Conservation (phyloP, 2,888 invertebrate species). For the Prionchulus punctatus region DNA sequence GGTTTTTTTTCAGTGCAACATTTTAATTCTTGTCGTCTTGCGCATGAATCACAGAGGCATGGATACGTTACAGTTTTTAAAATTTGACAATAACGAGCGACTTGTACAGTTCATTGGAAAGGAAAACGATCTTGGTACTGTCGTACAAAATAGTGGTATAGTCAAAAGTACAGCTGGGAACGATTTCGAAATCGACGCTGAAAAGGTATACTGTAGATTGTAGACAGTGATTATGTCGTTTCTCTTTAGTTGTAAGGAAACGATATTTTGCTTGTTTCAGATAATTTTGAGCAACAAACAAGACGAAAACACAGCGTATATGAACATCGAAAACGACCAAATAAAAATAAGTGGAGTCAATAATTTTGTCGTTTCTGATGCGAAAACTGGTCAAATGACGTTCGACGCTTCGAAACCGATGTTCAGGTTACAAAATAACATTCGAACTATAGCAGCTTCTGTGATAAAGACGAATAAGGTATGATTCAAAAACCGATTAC, state of each 20-base stretch:
- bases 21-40: not conserved
- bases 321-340: not conserved
- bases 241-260: not conserved
- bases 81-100: not conserved
- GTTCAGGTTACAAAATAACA: not conserved
- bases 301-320: not conserved
- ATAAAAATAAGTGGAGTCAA: not conserved
- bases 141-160: slow-evolving; percentile 4
- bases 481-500: no score
- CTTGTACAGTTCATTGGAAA: slow-evolving; percentile 4
- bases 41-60: slow-evolving; percentile 5
- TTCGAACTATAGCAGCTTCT: not conserved
- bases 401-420: slow-evolving; percentile 6
- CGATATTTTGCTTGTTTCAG: not conserved
- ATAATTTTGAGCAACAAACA: not conserved
- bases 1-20: slow-evolving; percentile 2
- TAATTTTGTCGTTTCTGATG: not conserved
- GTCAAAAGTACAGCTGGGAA: not conserved
- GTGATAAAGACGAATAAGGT: slow-evolving; percentile 10
- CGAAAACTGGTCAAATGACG: not conserved
- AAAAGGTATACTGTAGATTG: not conserved
- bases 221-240: no score
- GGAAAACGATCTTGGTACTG: slow-evolving; percentile 4
- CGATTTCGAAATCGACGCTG: not conserved
- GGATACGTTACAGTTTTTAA: slow-evolving; percentile 6